Evolutionary conservation across 2,888 invertebrate genomes (phyloP).

Genomic region (Trachelus troglodyta): DNA sequence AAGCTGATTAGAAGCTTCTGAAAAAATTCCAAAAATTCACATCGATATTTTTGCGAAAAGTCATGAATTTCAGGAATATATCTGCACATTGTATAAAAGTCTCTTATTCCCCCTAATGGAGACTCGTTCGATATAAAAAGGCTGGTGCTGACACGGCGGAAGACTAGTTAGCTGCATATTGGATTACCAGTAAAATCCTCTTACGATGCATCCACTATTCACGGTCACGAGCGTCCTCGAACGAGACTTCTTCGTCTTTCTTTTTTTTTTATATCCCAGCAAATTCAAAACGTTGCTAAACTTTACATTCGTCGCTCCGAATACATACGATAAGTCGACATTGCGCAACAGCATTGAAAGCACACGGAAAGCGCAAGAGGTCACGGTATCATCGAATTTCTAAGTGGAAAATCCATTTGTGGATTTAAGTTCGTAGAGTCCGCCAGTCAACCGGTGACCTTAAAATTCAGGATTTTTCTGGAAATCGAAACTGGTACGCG

Average conservation of each 20-base stretch:
- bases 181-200: constrained; percentile 59
- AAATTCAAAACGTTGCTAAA: neutral
- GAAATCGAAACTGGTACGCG: neutral
- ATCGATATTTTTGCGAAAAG: too few species aligned
- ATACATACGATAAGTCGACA: neutral
- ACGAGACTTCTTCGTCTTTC: neutral
- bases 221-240: constrained; percentile 1
- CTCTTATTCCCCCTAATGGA: neutral
- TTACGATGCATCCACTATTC: constrained; percentile 43
- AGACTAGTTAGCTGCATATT: constrained; percentile 42
- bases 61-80: too few species aligned
- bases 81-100: too few species aligned
- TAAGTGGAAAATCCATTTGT: too few species aligned
- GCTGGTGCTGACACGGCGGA: neutral
- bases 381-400: neutral
- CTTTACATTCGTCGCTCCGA: neutral
- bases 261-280: neutral
- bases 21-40: too few species aligned
- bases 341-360: neutral
- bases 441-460: too few species aligned
- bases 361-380: neutral
- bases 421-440: neutral
- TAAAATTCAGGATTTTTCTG: neutral
- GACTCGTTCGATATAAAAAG: neutral
- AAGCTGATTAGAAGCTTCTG: too few species aligned